phyloP scores from a whole-genome alignment of 2,888 invertebrate species.

The Mesorhabditis spiculigera region DNA sequence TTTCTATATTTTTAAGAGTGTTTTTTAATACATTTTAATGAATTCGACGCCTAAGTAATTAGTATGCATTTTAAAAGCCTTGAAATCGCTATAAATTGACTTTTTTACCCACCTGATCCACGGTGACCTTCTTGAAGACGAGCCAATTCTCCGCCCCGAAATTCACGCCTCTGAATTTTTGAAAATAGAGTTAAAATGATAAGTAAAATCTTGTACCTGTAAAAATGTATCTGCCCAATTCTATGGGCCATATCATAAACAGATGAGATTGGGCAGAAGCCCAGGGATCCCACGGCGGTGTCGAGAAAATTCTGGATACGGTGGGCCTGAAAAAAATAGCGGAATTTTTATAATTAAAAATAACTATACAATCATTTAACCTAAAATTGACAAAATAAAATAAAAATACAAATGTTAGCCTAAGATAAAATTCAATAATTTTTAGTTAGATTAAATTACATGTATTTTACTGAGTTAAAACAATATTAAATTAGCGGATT shows the following conservation, averaged over 20 bases:
- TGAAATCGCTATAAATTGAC: conserved; percentile 8
- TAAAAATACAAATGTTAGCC: too few species aligned
- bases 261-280: conserved; percentile 47
- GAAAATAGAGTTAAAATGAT: neutral
- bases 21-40: too few species aligned
- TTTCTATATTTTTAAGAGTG: too few species aligned
- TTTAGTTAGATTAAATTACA: neutral
- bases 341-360: neutral
- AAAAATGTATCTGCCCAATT: conserved; percentile 51
- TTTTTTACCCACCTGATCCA: conserved; percentile 38
- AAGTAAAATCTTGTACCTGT: too few species aligned
- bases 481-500: neutral
- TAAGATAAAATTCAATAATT: too few species aligned
- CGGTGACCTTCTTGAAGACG: conserved; percentile 49
- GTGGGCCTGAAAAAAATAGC: conserved; percentile 32
- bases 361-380: too few species aligned
- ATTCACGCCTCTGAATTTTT: conserved; percentile 41
- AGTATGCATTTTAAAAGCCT: conserved; percentile 6
- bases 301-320: conserved; percentile 50
- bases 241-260: conserved; percentile 50
- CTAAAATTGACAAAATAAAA: too few species aligned
- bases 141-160: conserved; percentile 53
- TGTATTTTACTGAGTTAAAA: too few species aligned
- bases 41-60: conserved; percentile 8
- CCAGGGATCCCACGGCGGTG: conserved; percentile 46